Evolutionary conservation across 2,113 vertebrate genomes (phyloP), one percentile per base, ranked within the genome.

Genomic region (Takifugu flavidus): DNA sequence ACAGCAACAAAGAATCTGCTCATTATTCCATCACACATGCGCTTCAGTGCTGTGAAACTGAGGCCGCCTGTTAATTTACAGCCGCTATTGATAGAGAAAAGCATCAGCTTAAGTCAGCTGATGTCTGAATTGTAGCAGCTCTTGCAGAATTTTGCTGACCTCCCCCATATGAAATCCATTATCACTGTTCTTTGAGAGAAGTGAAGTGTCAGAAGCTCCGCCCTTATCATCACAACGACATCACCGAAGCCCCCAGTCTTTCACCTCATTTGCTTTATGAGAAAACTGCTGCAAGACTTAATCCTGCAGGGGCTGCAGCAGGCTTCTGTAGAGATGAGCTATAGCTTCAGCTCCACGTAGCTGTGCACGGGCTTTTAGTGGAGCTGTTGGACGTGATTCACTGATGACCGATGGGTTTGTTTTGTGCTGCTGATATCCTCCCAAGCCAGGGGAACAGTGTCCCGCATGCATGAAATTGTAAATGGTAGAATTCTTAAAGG

Each of bases 271-370:
- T 42, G 25, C 4, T 69, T 73, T 27, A 44, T 55, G 54, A 27
- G 31, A 60, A 70, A 76, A 66, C 46, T 54, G 50, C 43, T 34
- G 61, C 34, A 67, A 52, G 53, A 39, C 26, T 43, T 64, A 49
- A 62, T 68, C 49, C 74, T 14, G n/a, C 34, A 20, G 11, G 13
- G 46, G 44, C 56, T 51, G 65, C 46, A 12, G 56, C 15, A 63
- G 55, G 49, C 53, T 74, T 75, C 31, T 54, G 46, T 52, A 55
- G 62, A n/a, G 29, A 64, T 5, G 61, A 69, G 50, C 44, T 70
- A 52, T 60, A 61, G 49, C 60, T 52, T 54, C 57, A 44, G n/a
- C 67, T 50, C 27, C 52, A 46, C 62, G 62, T 46, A 65, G 61
- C 57, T 5, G 29, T 42, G 61, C 10, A 26, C 20, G 14, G n/a